Percentiles rank a stretch among this genome's conserved stretches.
Conservation (phyloP, 2,888 invertebrate genomes). For the Tillus elongatus region DNA sequence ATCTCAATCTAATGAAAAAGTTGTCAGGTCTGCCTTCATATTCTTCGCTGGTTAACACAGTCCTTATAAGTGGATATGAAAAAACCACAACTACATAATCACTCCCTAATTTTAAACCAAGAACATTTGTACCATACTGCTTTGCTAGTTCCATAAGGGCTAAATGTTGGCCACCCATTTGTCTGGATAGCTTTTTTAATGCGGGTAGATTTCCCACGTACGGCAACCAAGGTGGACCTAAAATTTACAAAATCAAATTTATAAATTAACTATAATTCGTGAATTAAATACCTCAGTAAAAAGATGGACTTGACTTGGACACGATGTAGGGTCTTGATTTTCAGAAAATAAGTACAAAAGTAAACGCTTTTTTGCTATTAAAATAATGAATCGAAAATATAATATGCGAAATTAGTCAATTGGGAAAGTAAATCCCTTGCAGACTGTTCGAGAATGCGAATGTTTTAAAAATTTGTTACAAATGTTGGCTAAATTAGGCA, state of each 20-base stretch:
- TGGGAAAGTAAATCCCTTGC: too few relatives aligned
- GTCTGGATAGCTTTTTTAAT: conserved; percentile 34
- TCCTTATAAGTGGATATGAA: conserved; percentile 45
- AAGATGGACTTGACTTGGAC: too few relatives aligned
- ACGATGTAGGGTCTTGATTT: too few relatives aligned
- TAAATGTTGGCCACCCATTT: conserved; percentile 45
- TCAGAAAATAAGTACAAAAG: too few relatives aligned
- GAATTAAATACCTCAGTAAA: too few relatives aligned
- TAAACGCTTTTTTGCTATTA: too few relatives aligned
- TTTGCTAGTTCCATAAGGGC: conserved; percentile 44
- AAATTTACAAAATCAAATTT: too few relatives aligned
- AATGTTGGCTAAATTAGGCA: neutral
- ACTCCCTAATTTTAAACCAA: conserved; percentile 50
- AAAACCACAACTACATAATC: conserved; percentile 48
- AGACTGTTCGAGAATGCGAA: too few relatives aligned
- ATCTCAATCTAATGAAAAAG: conserved; percentile 53
- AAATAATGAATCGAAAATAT: too few relatives aligned
- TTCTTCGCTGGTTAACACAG: conserved; percentile 49
- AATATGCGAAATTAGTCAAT: too few relatives aligned
- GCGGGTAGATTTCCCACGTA: conserved; percentile 39
- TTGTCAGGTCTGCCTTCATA: conserved; percentile 58
- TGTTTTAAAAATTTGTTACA: neutral
- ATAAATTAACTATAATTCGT: too few relatives aligned
- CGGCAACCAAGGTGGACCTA: conserved; percentile 44
- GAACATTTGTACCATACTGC: conserved; percentile 44